phyloP scores from a whole-genome alignment of 2,888 invertebrate species.

The Laothoe populi region DNA sequence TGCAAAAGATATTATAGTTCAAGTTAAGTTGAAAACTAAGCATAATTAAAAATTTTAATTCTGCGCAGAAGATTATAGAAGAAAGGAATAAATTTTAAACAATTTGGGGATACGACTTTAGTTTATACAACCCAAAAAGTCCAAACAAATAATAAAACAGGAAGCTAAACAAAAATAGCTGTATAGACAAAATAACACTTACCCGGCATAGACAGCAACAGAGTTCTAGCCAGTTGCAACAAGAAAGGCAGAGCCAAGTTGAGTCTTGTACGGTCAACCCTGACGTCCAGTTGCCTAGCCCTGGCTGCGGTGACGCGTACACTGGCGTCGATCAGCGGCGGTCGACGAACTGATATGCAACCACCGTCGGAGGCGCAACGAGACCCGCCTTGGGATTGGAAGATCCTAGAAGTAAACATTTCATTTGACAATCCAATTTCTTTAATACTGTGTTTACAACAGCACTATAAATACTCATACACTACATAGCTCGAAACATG shows the following conservation, averaged over 20 bases:
- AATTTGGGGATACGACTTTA: no score
- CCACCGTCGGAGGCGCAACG: slow-evolving; percentile 80
- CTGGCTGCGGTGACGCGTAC: slow-evolving; percentile 86
- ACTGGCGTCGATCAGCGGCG: slow-evolving; percentile 89
- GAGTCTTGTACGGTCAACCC: slow-evolving; percentile 89
- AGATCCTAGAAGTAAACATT: slow-evolving; percentile 75
- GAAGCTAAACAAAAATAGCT: neutral
- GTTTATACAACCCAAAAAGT: no score
- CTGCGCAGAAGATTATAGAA: no score
- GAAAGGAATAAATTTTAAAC: no score
- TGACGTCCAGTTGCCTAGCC: slow-evolving; percentile 87
- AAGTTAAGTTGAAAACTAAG: no score
- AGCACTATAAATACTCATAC: no score
- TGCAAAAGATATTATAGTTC: no score
- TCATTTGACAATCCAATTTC: neutral
- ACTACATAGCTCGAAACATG: no score
- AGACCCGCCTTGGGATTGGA: slow-evolving; percentile 87
- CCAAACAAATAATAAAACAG: neutral
- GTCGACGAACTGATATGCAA: slow-evolving; percentile 85
- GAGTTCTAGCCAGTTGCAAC: slow-evolving; percentile 83
- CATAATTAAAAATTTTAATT: no score
- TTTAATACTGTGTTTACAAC: no score
- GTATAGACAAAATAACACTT: slow-evolving; percentile 7
- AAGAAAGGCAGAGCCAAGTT: slow-evolving; percentile 91
- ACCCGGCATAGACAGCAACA: slow-evolving; percentile 86